phyloP scores from a whole-genome alignment of 2,797 vertebrate genomes.

The Arrhamphus sclerolepis region DNA sequence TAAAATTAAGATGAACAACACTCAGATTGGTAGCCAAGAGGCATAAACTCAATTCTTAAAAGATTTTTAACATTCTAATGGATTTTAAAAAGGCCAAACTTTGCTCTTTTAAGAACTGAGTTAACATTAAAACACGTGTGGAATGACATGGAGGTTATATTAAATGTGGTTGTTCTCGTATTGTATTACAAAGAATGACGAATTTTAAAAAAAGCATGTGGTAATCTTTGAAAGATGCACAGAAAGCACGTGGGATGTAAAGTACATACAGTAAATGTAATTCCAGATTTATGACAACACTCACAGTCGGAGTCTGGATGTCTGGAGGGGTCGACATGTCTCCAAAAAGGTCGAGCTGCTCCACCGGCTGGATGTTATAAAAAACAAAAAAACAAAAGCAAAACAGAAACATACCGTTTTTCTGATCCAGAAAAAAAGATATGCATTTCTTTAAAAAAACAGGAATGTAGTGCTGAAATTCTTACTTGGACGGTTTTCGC shows the following conservation, averaged over 20 bases:
- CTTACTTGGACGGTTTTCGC: conserved; percentile 81
- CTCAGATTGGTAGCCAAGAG: conserved; percentile 31
- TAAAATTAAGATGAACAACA: conserved; percentile 40
- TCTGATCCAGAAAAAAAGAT: too few relatives aligned
- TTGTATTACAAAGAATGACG: too few relatives aligned
- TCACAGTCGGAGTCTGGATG: conserved; percentile 89
- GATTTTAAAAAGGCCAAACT: background rate
- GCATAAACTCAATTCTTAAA: conserved; percentile 52
- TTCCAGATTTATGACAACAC: conserved; percentile 50
- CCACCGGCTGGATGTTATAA: conserved; percentile 81
- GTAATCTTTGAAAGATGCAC: too few relatives aligned
- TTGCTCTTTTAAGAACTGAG: conserved; percentile 47
- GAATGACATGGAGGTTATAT: too few relatives aligned
- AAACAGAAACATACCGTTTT: background rate
- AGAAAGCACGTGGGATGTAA: too few relatives aligned
- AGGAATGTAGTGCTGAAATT: conserved; percentile 1
- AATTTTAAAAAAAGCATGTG: too few relatives aligned
- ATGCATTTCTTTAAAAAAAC: background rate
- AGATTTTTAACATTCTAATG: background rate
- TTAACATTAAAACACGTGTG: background rate
- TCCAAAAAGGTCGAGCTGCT: conserved; percentile 94
- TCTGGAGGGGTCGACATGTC: conserved; percentile 97
- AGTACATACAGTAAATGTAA: too few relatives aligned
- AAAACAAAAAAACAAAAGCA: conserved; percentile 9
- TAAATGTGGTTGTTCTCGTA: too few relatives aligned